Evolutionary conservation across 2,113 vertebrate species (phyloP).

Genomic region (Eretmodus cyanostictus): DNA sequence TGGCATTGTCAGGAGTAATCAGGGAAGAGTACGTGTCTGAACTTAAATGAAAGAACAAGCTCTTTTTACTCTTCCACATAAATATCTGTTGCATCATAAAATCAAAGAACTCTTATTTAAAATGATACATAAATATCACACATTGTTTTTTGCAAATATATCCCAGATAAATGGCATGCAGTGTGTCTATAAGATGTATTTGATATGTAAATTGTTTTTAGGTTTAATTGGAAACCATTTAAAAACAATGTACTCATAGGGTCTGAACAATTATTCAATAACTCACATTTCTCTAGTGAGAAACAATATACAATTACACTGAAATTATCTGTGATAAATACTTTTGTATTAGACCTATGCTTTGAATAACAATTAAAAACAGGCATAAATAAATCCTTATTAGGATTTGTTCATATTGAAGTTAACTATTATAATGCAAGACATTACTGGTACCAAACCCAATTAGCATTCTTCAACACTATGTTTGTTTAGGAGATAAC

Average conservation of each 20-base stretch:
- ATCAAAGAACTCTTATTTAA: background rate
- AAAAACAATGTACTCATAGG: background rate
- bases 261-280: background rate
- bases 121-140: background rate
- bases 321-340: background rate
- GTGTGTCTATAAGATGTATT: background rate
- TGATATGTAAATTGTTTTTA: background rate
- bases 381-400: background rate
- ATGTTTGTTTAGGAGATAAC: slow-evolving; percentile 36
- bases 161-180: background rate
- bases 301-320: background rate
- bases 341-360: background rate
- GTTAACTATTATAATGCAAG: background rate
- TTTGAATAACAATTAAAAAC: background rate
- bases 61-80: background rate
- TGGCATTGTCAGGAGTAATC: accelerated
- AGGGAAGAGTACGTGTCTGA: background rate
- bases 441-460: background rate
- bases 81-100: background rate
- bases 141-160: background rate
- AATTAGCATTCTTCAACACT: slow-evolving; percentile 5
- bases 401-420: background rate
- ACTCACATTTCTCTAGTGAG: background rate
- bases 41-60: background rate
- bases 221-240: background rate